Evolutionary conservation across 2,113 vertebrate species (phyloP).

Genomic region (Nothoprocta pentlandii): DNA sequence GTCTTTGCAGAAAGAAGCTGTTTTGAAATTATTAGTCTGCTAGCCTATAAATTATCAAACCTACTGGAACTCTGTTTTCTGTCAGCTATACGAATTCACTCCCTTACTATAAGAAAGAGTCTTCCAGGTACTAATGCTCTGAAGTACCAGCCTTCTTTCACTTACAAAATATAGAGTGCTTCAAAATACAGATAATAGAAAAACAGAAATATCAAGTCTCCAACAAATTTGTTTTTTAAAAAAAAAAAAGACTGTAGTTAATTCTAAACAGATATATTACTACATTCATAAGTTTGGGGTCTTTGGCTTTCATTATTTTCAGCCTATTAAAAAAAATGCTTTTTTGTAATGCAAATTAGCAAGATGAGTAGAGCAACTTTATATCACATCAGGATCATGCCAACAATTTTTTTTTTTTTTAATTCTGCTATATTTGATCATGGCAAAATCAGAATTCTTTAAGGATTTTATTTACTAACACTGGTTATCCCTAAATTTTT

Average conservation of each 20-base stretch:
- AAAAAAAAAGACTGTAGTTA: background rate
- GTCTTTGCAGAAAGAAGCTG: background rate
- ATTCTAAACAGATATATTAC: background rate
- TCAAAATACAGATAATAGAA: background rate
- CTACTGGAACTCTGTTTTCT: background rate
- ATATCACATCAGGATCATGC: background rate
- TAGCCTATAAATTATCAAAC: background rate
- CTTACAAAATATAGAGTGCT: background rate
- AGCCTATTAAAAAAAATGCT: background rate
- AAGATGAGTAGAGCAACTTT: background rate
- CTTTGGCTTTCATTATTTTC: background rate
- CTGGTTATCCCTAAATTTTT: background rate
- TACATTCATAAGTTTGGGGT: background rate
- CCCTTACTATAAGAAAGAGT: background rate
- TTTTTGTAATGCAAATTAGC: background rate
- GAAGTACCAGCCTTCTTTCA: background rate
- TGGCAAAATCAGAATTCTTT: background rate
- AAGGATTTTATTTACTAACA: background rate
- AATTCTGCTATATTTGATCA: background rate
- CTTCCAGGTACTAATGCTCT: background rate
- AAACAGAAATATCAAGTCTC: background rate
- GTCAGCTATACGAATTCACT: background rate
- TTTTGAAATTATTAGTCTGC: background rate
- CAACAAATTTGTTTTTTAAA: background rate
- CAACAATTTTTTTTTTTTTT: background rate